phyloP scores from a whole-genome alignment of 2,113 vertebrate genomes.

The Penelope pileata region DNA sequence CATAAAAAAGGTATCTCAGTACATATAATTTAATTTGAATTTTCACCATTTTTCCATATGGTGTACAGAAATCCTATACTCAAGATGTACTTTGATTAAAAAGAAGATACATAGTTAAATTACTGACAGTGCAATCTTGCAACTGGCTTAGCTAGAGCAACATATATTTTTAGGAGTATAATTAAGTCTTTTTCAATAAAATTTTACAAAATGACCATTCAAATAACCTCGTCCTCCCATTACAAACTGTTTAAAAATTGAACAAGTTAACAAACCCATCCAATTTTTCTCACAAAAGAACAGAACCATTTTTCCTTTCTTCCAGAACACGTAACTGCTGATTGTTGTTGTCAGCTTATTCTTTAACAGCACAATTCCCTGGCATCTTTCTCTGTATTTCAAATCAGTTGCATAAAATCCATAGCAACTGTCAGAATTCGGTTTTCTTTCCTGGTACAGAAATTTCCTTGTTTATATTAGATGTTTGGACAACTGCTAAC shows the following conservation, averaged over 20 bases:
- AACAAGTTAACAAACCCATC: not conserved
- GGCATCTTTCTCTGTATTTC: not conserved
- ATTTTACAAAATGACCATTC: not conserved
- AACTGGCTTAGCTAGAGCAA: not conserved
- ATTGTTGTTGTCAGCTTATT: not conserved
- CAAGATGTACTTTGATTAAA: accelerated
- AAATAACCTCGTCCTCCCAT: not conserved
- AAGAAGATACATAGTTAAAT: not conserved
- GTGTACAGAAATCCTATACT: accelerated
- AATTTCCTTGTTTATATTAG: not conserved
- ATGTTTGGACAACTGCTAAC: not conserved
- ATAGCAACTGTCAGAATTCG: not conserved
- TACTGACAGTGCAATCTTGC: not conserved
- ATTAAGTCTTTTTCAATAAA: not conserved
- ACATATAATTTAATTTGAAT: not conserved
- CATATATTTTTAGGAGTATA: not conserved
- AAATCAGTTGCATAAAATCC: not conserved
- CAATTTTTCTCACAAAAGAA: not conserved
- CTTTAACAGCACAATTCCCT: not conserved
- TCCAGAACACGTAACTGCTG: not conserved
- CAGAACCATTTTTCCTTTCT: not conserved
- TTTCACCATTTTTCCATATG: not conserved
- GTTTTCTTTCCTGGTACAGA: not conserved
- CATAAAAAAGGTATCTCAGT: not conserved
- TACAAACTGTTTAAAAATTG: not conserved